Evolutionary conservation across 1,140 invertebrate species (phyloP).

Genomic region (Babylonia areolata): DNA sequence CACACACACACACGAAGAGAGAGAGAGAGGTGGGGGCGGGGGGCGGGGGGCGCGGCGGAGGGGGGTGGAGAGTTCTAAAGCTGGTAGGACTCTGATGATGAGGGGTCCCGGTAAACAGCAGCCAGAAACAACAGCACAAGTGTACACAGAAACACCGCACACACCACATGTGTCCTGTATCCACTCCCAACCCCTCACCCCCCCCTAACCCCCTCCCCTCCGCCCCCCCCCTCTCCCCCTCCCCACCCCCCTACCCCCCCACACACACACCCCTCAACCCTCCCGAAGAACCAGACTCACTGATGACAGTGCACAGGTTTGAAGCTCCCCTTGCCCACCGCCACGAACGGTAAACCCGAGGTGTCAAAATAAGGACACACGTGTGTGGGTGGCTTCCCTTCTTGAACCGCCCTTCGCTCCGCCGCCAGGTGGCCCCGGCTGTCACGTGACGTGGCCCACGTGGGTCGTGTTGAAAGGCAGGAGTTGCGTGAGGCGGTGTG

Average conservation of each 20-base stretch:
- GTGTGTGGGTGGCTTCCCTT: slow-evolving; percentile 35
- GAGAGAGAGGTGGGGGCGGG: too few relatives aligned
- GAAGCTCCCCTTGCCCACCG: slow-evolving; percentile 1
- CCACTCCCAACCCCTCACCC: too few relatives aligned
- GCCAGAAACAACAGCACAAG: neutral
- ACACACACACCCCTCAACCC: too few relatives aligned
- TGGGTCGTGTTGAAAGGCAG: slow-evolving; percentile 21
- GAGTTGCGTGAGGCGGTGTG: neutral
- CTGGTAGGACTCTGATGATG: too few relatives aligned
- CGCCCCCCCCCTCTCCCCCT: too few relatives aligned
- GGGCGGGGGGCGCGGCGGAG: too few relatives aligned
- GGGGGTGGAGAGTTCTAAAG: too few relatives aligned
- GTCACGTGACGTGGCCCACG: slow-evolving; percentile 24
- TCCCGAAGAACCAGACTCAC: slow-evolving; percentile 17
- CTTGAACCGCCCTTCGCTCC: neutral
- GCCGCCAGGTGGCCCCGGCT: slow-evolving; percentile 28
- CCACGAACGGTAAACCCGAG: neutral
- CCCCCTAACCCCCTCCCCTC: too few relatives aligned
- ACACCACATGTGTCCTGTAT: neutral
- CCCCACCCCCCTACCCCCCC: too few relatives aligned
- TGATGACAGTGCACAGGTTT: slow-evolving; percentile 8
- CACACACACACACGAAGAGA: too few relatives aligned
- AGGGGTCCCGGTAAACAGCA: too few relatives aligned
- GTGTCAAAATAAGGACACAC: slow-evolving; percentile 43
- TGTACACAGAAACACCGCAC: neutral